Evolutionary conservation across 2,888 invertebrate genomes (phyloP).

Genomic region (Dryococelus australis): DNA sequence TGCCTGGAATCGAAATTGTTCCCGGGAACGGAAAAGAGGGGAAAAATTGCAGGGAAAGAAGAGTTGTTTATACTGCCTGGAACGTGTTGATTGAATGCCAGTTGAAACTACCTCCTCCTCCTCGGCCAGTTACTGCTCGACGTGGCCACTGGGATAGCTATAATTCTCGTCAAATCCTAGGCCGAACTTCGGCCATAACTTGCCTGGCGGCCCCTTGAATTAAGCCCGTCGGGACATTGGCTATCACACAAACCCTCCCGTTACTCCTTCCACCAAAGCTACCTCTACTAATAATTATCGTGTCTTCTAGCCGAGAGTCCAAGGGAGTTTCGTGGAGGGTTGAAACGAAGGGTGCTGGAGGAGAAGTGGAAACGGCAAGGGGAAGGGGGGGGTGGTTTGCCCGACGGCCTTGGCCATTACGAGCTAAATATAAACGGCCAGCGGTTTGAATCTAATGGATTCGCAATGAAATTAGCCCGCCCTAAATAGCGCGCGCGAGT

Average conservation of each 20-base stretch:
- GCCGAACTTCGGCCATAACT: neutral
- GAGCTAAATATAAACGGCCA: slow-evolving; percentile 29
- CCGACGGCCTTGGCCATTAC: slow-evolving; percentile 22
- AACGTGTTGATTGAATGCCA: too few species aligned
- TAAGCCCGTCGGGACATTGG: neutral
- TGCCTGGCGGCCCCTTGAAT: neutral
- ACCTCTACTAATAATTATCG: neutral
- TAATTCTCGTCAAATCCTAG: neutral
- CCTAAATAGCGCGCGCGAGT: slow-evolving; percentile 24
- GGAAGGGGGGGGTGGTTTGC: neutral
- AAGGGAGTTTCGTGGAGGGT: neutral
- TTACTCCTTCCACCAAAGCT: neutral
- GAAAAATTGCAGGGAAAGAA: too few species aligned
- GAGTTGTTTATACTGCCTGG: too few species aligned
- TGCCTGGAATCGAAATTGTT: too few species aligned
- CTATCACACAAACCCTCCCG: neutral
- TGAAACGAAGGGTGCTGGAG: neutral
- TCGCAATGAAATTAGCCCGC: slow-evolving; percentile 39
- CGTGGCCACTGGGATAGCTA: neutral
- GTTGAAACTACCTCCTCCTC: too few species aligned
- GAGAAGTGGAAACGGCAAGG: neutral
- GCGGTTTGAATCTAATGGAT: slow-evolving; percentile 35
- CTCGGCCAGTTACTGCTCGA: too few species aligned
- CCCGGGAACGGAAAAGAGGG: too few species aligned
- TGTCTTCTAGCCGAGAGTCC: neutral